Evolutionary conservation across 1,140 invertebrate species (phyloP), one percentile per base, ranked within the genome.

Genomic region (Lasaia peninsularis): DNA sequence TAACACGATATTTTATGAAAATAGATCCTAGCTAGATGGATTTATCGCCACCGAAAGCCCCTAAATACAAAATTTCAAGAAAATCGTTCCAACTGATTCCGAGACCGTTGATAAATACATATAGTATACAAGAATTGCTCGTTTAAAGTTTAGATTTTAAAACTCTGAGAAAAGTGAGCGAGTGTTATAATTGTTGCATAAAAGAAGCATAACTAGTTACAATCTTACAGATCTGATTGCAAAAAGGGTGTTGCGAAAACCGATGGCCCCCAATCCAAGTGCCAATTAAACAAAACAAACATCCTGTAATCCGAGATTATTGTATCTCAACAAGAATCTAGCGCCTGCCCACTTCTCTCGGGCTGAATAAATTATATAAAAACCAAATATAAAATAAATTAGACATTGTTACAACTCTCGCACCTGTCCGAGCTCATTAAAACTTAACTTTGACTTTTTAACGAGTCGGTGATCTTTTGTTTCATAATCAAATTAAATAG

Each of bases 261-360:
- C 65, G 63, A 60, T 28, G 24, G 24, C 66, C 67, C 72, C 73
- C n/a, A 80, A 77, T 44, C 37, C 73, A 73, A 70, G 70, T 81
- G 76, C 80, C 83, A 86, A 86, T 86, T 86, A 86, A 86, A 83
- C 65, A 66, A 63, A 65, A 73, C 75, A 76, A 81, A 86, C 83
- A 86, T 81, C 75, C 83, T 86, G 80, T 86, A 86, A 83, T 75
- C 71, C 74, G 65, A 85, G 74, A 87, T 86, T 81, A 86, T 84
- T 80, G 76, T 84, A 86, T 86, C 80, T 74, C 64, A 69, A 86
- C 80, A 84, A 75, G 69, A 72, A 86, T 86, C 82, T 63, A 70
- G 62, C 69, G 75, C 79, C 73, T 65, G 37, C 37, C 37, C 70
- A 75, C 80, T 81, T 74, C 77, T 76, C 75, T 81, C 37, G 16